Conservation (phyloP, 2,797 vertebrate species). For the Acanthurus lineatus region DNA sequence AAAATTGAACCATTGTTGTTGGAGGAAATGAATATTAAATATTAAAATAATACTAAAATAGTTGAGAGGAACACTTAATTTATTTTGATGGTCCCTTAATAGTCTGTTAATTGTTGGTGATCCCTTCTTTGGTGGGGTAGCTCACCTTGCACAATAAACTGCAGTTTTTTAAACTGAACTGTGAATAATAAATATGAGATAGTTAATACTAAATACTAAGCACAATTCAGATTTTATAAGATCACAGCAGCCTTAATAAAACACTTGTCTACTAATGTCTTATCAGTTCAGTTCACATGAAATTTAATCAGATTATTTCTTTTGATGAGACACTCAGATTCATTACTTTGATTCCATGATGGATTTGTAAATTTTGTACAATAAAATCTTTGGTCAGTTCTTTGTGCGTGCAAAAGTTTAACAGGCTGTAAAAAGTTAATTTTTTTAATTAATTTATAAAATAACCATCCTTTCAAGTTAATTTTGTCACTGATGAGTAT, state of each 20-base stretch:
- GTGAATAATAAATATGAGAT: conserved; percentile 21
- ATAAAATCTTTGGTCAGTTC: neutral
- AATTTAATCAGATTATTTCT: neutral
- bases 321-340: neutral
- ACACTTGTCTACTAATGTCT: conserved; percentile 21
- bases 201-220: conserved; percentile 22
- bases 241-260: conserved; percentile 42
- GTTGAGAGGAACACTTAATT: neutral
- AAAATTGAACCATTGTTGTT: too few relatives aligned
- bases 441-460: neutral
- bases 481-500: neutral
- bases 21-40: too few relatives aligned
- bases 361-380: neutral
- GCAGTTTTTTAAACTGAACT: conserved; percentile 10
- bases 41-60: conserved; percentile 15
- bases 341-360: neutral
- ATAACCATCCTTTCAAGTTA: neutral
- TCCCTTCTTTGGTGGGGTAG: neutral
- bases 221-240: conserved; percentile 23
- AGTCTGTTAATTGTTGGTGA: conserved; percentile 2
- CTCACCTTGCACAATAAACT: conserved; percentile 20
- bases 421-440: neutral
- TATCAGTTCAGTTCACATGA: neutral
- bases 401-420: neutral
- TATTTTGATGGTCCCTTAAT: neutral